Percentiles rank a stretch among this genome's conserved stretches.
Conservation (phyloP, 2,888 invertebrate genomes). For the Hyppa rectilinea region DNA sequence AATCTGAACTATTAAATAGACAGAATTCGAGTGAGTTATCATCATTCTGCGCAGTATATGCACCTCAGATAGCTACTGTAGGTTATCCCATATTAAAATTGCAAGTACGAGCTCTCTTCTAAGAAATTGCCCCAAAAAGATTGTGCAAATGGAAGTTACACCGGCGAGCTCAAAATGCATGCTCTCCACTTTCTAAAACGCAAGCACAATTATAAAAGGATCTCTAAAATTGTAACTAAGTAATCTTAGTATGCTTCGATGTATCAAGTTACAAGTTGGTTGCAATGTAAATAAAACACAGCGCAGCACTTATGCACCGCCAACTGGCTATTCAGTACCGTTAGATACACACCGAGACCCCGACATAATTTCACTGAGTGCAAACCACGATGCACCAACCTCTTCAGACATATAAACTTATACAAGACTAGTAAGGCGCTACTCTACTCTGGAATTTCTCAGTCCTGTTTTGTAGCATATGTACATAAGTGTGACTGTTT, state of each 20-base stretch:
- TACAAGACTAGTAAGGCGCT: slow-evolving; percentile 54
- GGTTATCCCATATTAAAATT: background rate
- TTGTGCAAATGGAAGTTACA: slow-evolving; percentile 16
- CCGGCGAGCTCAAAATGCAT: slow-evolving; percentile 2
- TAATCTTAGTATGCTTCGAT: slow-evolving; percentile 63
- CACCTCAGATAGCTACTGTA: background rate
- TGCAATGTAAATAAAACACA: slow-evolving; percentile 81
- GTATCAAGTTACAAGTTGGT: slow-evolving; percentile 75
- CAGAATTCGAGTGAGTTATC: background rate
- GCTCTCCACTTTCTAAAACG: slow-evolving; percentile 50
- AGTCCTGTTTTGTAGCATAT: slow-evolving; percentile 48
- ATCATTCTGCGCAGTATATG: background rate
- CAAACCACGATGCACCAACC: slow-evolving; percentile 74
- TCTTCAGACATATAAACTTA: slow-evolving; percentile 63
- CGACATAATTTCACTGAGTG: slow-evolving; percentile 79
- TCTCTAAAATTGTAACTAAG: slow-evolving; percentile 56
- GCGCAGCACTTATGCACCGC: slow-evolving; percentile 76
- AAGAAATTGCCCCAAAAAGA: slow-evolving; percentile 22
- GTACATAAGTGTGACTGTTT: slow-evolving; percentile 49
- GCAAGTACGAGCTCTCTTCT: background rate
- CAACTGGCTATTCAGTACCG: slow-evolving; percentile 81
- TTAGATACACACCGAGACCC: slow-evolving; percentile 79
- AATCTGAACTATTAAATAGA: background rate
- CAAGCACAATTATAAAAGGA: slow-evolving; percentile 43
- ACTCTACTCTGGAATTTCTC: slow-evolving; percentile 49